Base-by-base conservation (phyloP, 2,888 invertebrate species). In the Ypsolopha sequella region DNA sequence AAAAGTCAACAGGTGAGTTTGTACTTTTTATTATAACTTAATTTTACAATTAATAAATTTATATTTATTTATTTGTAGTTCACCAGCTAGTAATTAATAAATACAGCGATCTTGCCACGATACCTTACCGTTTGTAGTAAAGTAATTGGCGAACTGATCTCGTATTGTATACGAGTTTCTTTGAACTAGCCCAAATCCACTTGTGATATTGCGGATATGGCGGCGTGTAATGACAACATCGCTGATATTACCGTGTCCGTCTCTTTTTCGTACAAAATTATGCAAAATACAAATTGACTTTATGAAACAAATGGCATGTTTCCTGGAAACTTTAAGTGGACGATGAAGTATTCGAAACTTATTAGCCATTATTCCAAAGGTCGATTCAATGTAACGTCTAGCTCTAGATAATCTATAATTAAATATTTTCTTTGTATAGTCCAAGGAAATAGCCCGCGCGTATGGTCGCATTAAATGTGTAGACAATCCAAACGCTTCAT, bases 401-500 rank as follows among this genome's bases (percentile, higher is more conserved):
- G 58, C 53, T 41, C 54, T 48, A 13, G 50, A 56, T n/a, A 61
- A 51, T 48, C 60, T 41, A 50, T 60, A 58, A 51, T 60, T 58
- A 36, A 55, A 62, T 13, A 57, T 52, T 54, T 52, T 54, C 41
- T 48, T 53, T 33, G 53, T 41, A 43, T 54, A 52, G 10, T 51
- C 48, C 48, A 56, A 50, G 11, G 33, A 38, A 47, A 54, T 52
- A 2, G 47, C 39, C 11, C n/a, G n/a, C n/a, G 53, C 53, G 45
- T 55, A 60, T n/a, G 51, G 51, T 44, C 44, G 59, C 62, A 64
- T 62, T 49, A 64, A 34, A 56, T 58, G 55, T 52, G 58, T 54
- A 48, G 51, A 24, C 52, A 66, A 58, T 10, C 58, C 62, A 51
- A 66, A 65, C 33, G 60, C 61, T 56, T 62, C 62, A 59, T 63